Conservation (phyloP, 92 coral and sea anemone genomes). For the Diadumene lineata region DNA sequence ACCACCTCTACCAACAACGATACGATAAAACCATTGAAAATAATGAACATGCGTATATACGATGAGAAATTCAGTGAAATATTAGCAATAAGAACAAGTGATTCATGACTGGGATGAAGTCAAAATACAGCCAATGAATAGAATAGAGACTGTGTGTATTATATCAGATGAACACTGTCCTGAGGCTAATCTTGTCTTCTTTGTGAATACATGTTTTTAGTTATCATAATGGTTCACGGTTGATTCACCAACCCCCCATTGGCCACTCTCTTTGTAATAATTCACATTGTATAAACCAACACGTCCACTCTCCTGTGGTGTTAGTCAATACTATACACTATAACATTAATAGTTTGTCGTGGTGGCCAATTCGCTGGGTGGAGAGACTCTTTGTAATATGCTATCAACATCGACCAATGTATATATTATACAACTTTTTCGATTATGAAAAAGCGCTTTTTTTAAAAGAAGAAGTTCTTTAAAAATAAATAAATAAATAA, state of each 20-base stretch:
- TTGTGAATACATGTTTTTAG: constrained; percentile 5
- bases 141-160: background rate
- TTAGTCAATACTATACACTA: background rate
- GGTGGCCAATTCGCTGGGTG: too few species aligned
- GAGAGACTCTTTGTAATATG: too few species aligned
- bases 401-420: background rate
- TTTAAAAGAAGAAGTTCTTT: too few species aligned
- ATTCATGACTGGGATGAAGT: background rate
- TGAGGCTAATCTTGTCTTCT: background rate
- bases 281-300: constrained; percentile 16
- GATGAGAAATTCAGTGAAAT: background rate
- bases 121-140: background rate
- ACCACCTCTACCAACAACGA: too few species aligned
- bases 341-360: too few species aligned
- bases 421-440: background rate
- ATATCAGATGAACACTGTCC: background rate
- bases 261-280: constrained; percentile 7
- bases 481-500: too few species aligned
- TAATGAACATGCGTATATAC: background rate
- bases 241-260: background rate
- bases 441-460: constrained; percentile 5
- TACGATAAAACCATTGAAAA: background rate
- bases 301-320: constrained; percentile 9
- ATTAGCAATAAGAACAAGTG: background rate
- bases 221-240: background rate